Conservation (phyloP, 2,888 invertebrate genomes). For the Drymonia ruficornis region DNA sequence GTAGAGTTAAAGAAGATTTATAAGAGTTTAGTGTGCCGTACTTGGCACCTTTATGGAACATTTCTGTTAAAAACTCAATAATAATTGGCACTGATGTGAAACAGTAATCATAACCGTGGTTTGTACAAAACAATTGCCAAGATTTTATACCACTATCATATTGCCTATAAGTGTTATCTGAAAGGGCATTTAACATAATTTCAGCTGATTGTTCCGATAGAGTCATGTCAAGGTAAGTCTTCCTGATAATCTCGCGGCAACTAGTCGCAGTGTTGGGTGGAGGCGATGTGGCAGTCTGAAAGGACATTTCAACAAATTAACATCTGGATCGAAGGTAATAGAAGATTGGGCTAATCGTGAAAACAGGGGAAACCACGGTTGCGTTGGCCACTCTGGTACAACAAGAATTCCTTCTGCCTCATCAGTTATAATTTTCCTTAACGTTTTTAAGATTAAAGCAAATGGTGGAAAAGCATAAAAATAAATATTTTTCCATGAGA, state of each 20-base stretch:
- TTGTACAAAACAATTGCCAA: slow-evolving; percentile 16
- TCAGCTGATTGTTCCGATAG: slow-evolving; percentile 9
- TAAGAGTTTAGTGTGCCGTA: slow-evolving; percentile 9
- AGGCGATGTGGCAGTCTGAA: slow-evolving; percentile 15
- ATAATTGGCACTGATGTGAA: slow-evolving; percentile 10
- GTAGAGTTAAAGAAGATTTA: slow-evolving; percentile 11
- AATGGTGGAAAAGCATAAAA: slow-evolving; percentile 31
- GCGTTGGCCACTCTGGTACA: slow-evolving; percentile 20
- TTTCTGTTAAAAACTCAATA: slow-evolving; percentile 15
- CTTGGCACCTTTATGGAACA: slow-evolving; percentile 9
- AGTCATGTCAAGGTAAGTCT: slow-evolving; percentile 6
- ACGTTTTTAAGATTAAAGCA: slow-evolving; percentile 15
- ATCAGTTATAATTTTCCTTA: slow-evolving; percentile 19
- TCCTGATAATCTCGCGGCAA: slow-evolving; percentile 21
- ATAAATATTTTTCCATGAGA: slow-evolving; percentile 13
- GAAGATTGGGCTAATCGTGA: slow-evolving; percentile 13
- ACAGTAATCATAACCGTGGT: slow-evolving; percentile 7
- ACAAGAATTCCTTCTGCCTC: slow-evolving; percentile 17
- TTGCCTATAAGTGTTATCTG: slow-evolving; percentile 15
- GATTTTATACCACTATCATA: slow-evolving; percentile 17
- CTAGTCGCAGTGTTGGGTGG: slow-evolving; percentile 10
- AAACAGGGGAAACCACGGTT: slow-evolving; percentile 21
- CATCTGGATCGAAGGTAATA: slow-evolving; percentile 11
- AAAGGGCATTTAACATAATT: slow-evolving; percentile 17
- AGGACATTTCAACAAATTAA: slow-evolving; percentile 15